phyloP scores from a whole-genome alignment of 1,140 invertebrate genomes.

The Cylas formicarius region DNA sequence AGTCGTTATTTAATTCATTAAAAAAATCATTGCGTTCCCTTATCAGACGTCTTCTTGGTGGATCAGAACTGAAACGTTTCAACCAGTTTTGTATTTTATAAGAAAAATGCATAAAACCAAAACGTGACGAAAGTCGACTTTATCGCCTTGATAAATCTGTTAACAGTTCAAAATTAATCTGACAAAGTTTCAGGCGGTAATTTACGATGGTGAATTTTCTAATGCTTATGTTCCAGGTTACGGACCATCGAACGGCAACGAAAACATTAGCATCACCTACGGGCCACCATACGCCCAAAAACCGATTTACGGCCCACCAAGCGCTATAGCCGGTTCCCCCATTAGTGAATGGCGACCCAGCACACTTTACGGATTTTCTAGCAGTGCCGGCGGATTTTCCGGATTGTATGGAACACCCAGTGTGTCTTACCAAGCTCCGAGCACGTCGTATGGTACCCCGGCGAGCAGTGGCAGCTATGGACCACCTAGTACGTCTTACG shows the following conservation, averaged over 20 bases:
- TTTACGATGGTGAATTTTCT: too few relatives aligned
- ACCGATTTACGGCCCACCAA: constrained; percentile 15
- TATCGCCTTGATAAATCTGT: too few relatives aligned
- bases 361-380: constrained; percentile 3
- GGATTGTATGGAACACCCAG: not conserved
- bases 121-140: not conserved
- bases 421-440: not conserved
- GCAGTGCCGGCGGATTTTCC: not conserved
- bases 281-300: constrained; percentile 26
- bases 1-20: too few relatives aligned
- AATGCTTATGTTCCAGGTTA: constrained; percentile 27
- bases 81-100: not conserved
- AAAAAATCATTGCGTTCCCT: too few relatives aligned
- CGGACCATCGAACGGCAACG: constrained; percentile 36
- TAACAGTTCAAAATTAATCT: too few relatives aligned
- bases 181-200: too few relatives aligned
- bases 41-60: not conserved
- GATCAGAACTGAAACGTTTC: not conserved
- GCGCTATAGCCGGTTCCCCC: constrained; percentile 1
- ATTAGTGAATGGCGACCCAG: constrained; percentile 11
- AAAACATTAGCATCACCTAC: constrained; percentile 37
- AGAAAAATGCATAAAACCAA: constrained; percentile 11
- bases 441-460: constrained; percentile 2
- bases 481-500: constrained; percentile 4
- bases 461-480: constrained; percentile 1